Base-by-base conservation (phyloP, 2,113 vertebrate species). In the Taxidea taxus region DNA sequence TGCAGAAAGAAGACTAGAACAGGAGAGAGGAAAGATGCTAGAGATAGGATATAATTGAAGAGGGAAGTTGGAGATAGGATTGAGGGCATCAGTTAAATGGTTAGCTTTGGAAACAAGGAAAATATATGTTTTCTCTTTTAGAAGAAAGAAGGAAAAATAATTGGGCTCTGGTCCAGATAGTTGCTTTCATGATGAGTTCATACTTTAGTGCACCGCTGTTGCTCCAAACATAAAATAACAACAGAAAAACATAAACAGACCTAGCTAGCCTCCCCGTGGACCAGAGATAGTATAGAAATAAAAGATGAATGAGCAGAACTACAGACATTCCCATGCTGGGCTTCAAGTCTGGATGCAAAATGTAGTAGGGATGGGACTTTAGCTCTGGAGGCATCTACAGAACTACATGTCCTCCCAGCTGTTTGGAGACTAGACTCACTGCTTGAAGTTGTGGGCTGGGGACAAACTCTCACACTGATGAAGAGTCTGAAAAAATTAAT, bases 91-190 rank as follows among this genome's bases (percentile, higher is more conserved):
- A n/a, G 4, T 64, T 66, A 66, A 49, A 56, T 56, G 20, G 6
- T n/a, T 58, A 78, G 23, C 34, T 91, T 85, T 91, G 25, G 27
- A 58, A 90, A 39, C 10, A 81, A 95, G 42, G 18, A 82, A 78
- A 87, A 81, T 89, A 11, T 4, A 18, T 23, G 49, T 56, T 92
- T 87, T 21, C 60, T 94, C 31, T 89, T 21, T 75, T 47, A n/a
- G 44, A 2, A 68, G 77, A 96, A 58, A 81, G 78, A 96, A 97
- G 84, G 47, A 37, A 82, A 95, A 81, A 88, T 44, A 72, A 58
- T 4, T 39, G 51, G 9, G 11, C 34, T 86, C 42, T 91, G 58
- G 54, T 91, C 11, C 87, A 86, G 42, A 54, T n/a, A 20, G 13
- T 64, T 64, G 3, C 29, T 64, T 64, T 31, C 60, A 64, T 20